Base-by-base conservation (phyloP, 2,888 invertebrate species). In the Drosophila macrothrix region DNA sequence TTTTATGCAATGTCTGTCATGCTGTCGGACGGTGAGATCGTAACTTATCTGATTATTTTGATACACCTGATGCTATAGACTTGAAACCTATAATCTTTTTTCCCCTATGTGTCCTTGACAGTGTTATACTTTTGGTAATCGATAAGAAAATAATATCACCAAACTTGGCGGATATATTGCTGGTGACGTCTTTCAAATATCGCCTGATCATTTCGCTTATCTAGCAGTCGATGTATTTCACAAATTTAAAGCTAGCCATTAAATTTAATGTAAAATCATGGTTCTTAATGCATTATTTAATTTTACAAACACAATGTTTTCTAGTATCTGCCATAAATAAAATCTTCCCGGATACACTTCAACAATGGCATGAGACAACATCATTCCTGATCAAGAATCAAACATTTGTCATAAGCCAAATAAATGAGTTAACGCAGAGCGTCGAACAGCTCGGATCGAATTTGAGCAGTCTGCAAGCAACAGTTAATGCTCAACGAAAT, bases 321-420 rank as follows among this genome's bases (percentile, higher is more conserved):
- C 59, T 93, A 95, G 95, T 96, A 90, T 93, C 95, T 93, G 95
- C 95, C 72, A 96, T 95, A 89, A 96, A 95, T 92, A 95, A 95
- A 91, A 95, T 95, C 70, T 95, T 96, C 80, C 96, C 95, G 60
- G 96, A 96, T 91, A 95, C 95, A 3, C 92, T 96, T 60, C 96
- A 96, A 92, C 94, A 95, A 88, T 96, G 96, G 92, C 96, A 96
- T 91, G 95, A 96, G 16, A 94, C 95, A 10, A 95, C 96, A 14
- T 95, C 95, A 89, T 95, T 95, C 82, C 93, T 96, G 52, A 94
- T 95, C 73, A 95, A 95, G 76, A 96, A 96, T 92, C 96, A 96
- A 81, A 96, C 95, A 35, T 94, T 94, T 61, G 94, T 96, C 61
- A 94, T 94, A 80, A 92, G 92, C 58, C 94, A 95, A 82, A 92